Conservation (phyloP, 1,140 invertebrate genomes). For the Sinella curviseta region DNA sequence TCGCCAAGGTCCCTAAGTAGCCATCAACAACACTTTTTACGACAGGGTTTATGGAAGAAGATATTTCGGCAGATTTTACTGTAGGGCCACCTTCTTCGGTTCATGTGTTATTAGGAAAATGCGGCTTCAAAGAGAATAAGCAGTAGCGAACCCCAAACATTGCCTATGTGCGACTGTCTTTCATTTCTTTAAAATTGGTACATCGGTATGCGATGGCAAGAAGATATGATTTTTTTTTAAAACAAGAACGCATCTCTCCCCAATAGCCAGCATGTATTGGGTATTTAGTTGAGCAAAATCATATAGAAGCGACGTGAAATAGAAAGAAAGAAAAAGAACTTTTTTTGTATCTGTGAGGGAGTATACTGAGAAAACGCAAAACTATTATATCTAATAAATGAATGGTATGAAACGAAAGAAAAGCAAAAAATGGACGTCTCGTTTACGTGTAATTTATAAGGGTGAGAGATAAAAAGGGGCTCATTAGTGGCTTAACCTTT, state of each 20-base stretch:
- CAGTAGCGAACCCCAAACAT: too few species aligned
- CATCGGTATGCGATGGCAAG: too few species aligned
- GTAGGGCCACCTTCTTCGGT: background rate
- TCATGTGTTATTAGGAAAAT: background rate
- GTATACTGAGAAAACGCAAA: too few species aligned
- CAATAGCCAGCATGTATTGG: too few species aligned
- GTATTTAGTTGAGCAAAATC: too few species aligned
- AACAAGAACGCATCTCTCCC: too few species aligned
- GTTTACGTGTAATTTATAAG: conserved; percentile 14
- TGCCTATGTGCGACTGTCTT: background rate
- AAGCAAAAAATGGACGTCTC: background rate
- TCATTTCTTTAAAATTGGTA: too few species aligned
- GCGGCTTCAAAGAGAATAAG: background rate
- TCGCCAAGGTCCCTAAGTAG: conserved; percentile 13
- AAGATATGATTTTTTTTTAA: too few species aligned
- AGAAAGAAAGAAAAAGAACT: too few species aligned
- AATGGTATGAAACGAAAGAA: background rate
- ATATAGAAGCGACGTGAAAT: too few species aligned
- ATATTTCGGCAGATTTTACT: conserved; percentile 23
- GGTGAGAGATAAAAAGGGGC: background rate
- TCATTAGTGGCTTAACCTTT: conserved; percentile 24
- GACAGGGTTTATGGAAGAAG: conserved; percentile 15
- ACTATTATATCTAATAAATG: too few species aligned
- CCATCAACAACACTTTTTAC: conserved; percentile 27
- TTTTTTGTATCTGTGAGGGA: too few species aligned